Evolutionary conservation across 2,113 vertebrate genomes (phyloP), one percentile per base, ranked within the genome.

Genomic region (Paralichthys olivaceus): DNA sequence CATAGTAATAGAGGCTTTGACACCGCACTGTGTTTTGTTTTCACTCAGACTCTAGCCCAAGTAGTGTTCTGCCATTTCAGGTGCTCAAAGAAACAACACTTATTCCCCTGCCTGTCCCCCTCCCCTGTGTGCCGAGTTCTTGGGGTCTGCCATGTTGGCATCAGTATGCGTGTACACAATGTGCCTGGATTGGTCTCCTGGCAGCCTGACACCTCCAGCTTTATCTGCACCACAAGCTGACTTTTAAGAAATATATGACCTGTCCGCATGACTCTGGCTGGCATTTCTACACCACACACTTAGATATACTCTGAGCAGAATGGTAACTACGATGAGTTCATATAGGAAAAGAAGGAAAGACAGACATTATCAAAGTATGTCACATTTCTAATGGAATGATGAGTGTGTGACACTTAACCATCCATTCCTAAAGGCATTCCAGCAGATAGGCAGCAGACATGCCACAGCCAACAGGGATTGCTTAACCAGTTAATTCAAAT

Each of bases 211-310:
- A 73, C 80, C 73, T 76, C 69, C 51, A 72, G 84, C 60, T 87
- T 86, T 75, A 40, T 40, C 37, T 40, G 37, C 37, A 40, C 11
- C 37, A 40, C 37, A 13, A 87, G 64, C 84, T 75, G 77, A 91
- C 88, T 89, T 90, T 66, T 83, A 71, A 75, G 57, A 84, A 84
- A 89, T 84, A 86, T 79, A 81, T 73, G 75, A 84, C 75, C 84
- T 79, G 80, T 82, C 69, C 88, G 60, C 51, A 49, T 29, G 55
- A 70, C 59, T 64, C 26, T 51, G 32, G 66, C 54, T 59, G 57
- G 51, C 60, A 75, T 59, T 79, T 77, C 32, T 64, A 80, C 58
- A 66, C 70, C 62, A 60, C 32, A 53, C 49, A 51, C 26, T 69
- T n/a, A 32, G 15, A 72, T 40, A 53, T 6, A 45, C 26, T 23